Evolutionary conservation across 2,113 vertebrate species (phyloP), one percentile per base, ranked within the genome.

Genomic region (Lampris incognitus): DNA sequence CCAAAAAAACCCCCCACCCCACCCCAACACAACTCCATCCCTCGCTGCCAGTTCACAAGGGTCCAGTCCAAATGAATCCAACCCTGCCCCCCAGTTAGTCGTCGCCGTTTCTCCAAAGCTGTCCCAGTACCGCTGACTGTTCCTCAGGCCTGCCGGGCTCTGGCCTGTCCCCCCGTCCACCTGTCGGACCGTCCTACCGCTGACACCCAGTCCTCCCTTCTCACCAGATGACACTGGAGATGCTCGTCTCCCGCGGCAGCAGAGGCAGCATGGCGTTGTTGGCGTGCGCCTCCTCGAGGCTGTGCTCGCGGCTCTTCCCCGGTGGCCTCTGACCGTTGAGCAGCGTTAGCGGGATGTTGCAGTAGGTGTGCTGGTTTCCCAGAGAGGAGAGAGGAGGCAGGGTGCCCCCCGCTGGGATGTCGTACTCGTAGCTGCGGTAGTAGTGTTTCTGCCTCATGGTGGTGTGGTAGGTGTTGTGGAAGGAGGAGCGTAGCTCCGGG

Each of bases 401-500:
- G 92, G 97, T 97, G 87, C 96, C 97, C 0, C 96, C 94, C 11
- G 96, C 95, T 91, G 97, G 97, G 91, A 98, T 91, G 81, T 99
- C 97, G 7, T 97, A 99, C 84, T 98, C 97, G 36, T 98, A 99
- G 95, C 97, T 98, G 94, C 97, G 95, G 91, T 98, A 98, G 95
- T 98, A 98, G 94, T 99, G 97, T 98, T 99, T 99, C 97, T 99
- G 98, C 91, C 97, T 95, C 96, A 98, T 96, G 90, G 97, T 97
- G 82, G 97, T 97, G 86, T 98, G 97, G 94, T 98, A 99, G 76
- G 97, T 98, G 92, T 97, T 99, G 93, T 98, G 96, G 92, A 99
- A 98, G 61, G 97, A 94, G 82, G 97, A 97, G 74, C 98, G 97
- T 85, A 99, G 95, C 92, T 99, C 98, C 55, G 97, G 97, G 88